Conservation (phyloP, 2,113 vertebrate species). For the Glaucomys volans region DNA sequence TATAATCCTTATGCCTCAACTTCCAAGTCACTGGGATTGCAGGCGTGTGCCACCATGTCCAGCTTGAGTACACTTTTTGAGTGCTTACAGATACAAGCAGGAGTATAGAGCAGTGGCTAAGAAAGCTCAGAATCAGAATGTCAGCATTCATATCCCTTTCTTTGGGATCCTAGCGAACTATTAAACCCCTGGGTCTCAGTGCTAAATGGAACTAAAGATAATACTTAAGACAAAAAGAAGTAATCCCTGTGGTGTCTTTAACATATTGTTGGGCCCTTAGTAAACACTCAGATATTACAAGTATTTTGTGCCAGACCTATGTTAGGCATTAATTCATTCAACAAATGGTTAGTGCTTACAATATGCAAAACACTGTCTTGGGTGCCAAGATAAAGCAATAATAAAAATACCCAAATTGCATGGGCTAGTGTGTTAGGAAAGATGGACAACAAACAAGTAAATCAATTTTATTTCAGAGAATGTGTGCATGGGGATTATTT, state of each 20-base stretch:
- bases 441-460: not conserved
- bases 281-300: not conserved
- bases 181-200: not conserved
- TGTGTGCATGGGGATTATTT: not conserved
- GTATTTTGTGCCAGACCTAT: not conserved
- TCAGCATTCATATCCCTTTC: not conserved
- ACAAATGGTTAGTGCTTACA: not conserved
- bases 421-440: not conserved
- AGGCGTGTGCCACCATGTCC: too few relatives aligned
- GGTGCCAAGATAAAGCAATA: not conserved
- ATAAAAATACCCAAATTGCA: not conserved
- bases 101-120: not conserved
- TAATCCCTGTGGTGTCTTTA: not conserved
- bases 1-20: too few relatives aligned
- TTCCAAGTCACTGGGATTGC: too few relatives aligned
- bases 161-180: not conserved
- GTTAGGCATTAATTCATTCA: not conserved
- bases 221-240: not conserved
- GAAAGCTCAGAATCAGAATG: not conserved
- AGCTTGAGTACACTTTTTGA: not conserved
- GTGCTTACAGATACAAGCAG: not conserved
- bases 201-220: not conserved
- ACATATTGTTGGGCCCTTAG: not conserved
- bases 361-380: not conserved
- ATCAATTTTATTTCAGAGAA: not conserved